Evolutionary conservation across 2,797 vertebrate species (phyloP).

Genomic region (Halcyon chelicuti): DNA sequence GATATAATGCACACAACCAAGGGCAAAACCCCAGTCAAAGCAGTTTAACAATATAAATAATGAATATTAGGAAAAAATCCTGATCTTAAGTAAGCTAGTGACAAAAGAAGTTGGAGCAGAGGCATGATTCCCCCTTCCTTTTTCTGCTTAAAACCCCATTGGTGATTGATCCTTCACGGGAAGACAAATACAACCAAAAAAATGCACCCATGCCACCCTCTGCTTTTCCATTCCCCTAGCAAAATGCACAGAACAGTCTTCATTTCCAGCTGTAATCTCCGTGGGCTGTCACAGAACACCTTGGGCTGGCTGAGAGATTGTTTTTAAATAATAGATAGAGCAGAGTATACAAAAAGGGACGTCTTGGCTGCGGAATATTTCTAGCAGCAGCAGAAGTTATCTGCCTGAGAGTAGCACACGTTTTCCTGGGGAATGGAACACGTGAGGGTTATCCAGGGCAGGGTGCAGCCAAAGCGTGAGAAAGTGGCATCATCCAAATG

Average conservation of each 20-base stretch:
- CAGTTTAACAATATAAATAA: background rate
- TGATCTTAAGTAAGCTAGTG: background rate
- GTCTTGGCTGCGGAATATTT: background rate
- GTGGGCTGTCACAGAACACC: background rate
- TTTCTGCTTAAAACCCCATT: background rate
- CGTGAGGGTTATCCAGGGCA: background rate
- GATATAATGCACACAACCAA: background rate
- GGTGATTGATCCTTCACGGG: background rate
- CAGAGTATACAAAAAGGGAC: background rate
- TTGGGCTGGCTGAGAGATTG: background rate
- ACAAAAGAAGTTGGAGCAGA: background rate
- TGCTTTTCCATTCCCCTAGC: background rate
- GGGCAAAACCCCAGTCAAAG: background rate
- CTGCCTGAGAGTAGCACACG: background rate
- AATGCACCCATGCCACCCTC: background rate
- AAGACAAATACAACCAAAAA: background rate
- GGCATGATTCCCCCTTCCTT: rapidly evolving
- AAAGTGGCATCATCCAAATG: background rate
- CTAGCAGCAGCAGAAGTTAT: background rate
- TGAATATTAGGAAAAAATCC: background rate
- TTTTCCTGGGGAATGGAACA: background rate
- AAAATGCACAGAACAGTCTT: background rate
- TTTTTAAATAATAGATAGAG: constrained; percentile 5
- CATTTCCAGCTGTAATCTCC: background rate
- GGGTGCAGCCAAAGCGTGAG: rapidly evolving